Evolutionary conservation across 2,888 invertebrate species (phyloP), one percentile per base, ranked within the genome.

Genomic region (Nebria salina): DNA sequence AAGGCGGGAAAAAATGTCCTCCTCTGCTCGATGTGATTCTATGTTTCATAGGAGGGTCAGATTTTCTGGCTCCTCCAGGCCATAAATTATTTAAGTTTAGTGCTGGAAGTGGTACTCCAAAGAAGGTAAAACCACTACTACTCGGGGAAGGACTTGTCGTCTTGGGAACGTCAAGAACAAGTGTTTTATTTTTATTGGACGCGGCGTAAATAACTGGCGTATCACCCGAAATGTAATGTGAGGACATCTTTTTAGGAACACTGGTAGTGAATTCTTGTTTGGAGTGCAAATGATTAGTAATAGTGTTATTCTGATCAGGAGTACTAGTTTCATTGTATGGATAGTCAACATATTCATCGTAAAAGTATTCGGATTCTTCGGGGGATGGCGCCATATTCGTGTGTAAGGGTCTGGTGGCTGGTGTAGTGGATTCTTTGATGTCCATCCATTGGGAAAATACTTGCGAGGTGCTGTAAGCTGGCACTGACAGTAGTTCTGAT

Each of bases 271-370:
- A 41, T 66, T 82, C 82, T 26, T 73, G 64, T 75, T 78, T 81
- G 86, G 88, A 75, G 86, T 87, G 83, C 76, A 82, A 82, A 84
- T 88, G 82, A 84, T 87, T 79, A 75, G 82, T 70, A 77, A 82
- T 41, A 65, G 82, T 64, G 65, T 85, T 83, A 77, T 85, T 84
- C 25, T 84, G 81, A 77, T 83, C 84, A 43, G 84, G 82, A 42
- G 90, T 85, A 78, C 90, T 86, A 65, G 91, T 91, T 83, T 93
- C 93, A 84, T 93, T 93, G 78, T 93, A 92, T 7, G 94, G 93
- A 87, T 95, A 94, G 87, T 96, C 96, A 0, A 94, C 91, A 86
- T 95, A 96, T 84, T 96, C 95, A 85, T 95, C 95, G 86, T 95
- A 95, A 85, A 95, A 94, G 85, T 95, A 95, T 86, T 96, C 95